These are phyloP conservation scores for Phalera bucephala DNA, from an alignment of 2,888 invertebrate genomes.

Conservation along the genomic window DNA sequence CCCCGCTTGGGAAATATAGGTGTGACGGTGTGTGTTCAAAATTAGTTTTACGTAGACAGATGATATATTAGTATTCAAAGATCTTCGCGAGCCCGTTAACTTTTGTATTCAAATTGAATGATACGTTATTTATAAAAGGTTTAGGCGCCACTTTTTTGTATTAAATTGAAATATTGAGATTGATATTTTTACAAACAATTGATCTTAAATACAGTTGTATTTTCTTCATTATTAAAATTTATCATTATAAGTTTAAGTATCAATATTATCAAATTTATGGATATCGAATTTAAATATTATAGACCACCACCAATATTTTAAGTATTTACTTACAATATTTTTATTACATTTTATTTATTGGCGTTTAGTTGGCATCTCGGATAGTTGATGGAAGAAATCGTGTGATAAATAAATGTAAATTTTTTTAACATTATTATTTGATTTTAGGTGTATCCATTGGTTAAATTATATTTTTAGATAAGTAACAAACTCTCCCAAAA, in stretches of 20 bases:
- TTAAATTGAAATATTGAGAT: slow-evolving; percentile 4
- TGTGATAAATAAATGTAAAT: slow-evolving; percentile 76
- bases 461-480: slow-evolving; percentile 54
- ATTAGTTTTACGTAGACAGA: slow-evolving; percentile 26
- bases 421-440: slow-evolving; percentile 53
- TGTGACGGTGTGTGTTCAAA: too few relatives aligned
- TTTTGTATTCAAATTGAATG: slow-evolving; percentile 23
- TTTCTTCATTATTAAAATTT: not conserved
- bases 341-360: slow-evolving; percentile 52
- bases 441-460: slow-evolving; percentile 46
- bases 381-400: slow-evolving; percentile 53
- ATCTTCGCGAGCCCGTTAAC: slow-evolving; percentile 13
- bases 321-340: slow-evolving; percentile 22
- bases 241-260: too few relatives aligned
- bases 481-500: slow-evolving; percentile 58
- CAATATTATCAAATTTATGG: not conserved
- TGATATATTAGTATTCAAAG: slow-evolving; percentile 18
- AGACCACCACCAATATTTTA: slow-evolving; percentile 44
- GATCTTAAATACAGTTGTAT: not conserved
- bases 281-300: slow-evolving; percentile 5
- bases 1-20: too few relatives aligned
- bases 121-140: slow-evolving; percentile 19
- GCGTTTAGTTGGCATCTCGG: slow-evolving; percentile 46
- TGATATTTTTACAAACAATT: not conserved
- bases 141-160: slow-evolving; percentile 21